Evolutionary conservation across 1,140 invertebrate genomes (phyloP).

Genomic region (Drosophila repleta): DNA sequence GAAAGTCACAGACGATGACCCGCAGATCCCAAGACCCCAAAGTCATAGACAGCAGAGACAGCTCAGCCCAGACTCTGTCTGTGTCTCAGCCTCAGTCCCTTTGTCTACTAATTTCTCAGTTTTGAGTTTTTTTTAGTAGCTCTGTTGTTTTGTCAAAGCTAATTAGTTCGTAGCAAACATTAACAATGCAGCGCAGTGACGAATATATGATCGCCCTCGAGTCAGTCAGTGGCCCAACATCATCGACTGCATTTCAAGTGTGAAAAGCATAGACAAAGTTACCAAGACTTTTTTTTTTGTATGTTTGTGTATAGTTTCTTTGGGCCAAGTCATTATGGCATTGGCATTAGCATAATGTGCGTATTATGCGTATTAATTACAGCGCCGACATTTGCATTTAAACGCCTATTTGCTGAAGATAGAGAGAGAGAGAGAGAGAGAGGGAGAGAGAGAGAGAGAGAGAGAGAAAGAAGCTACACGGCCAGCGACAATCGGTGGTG

Average conservation of each 20-base stretch:
- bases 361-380: constrained; percentile 83
- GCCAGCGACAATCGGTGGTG: constrained; percentile 30
- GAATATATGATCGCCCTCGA: constrained; percentile 63
- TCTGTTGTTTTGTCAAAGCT: constrained; percentile 78
- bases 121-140: constrained; percentile 71
- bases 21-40: constrained; percentile 27
- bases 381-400: constrained; percentile 80
- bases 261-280: constrained; percentile 58
- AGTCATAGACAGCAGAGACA: not conserved
- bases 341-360: constrained; percentile 76
- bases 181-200: constrained; percentile 74
- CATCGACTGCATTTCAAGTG: constrained; percentile 55
- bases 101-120: constrained; percentile 56
- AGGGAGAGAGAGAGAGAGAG: not conserved
- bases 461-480: constrained; percentile 6
- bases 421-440: too few relatives aligned
- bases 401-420: constrained; percentile 76
- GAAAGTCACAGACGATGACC: constrained; percentile 65
- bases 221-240: constrained; percentile 24
- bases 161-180: constrained; percentile 76
- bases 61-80: not conserved
- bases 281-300: not conserved
- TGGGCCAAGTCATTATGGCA: constrained; percentile 67
- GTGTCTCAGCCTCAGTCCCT: constrained; percentile 3
- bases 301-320: not conserved